phyloP scores from a whole-genome alignment of 2,888 invertebrate genomes.

The Clostera curtula region DNA sequence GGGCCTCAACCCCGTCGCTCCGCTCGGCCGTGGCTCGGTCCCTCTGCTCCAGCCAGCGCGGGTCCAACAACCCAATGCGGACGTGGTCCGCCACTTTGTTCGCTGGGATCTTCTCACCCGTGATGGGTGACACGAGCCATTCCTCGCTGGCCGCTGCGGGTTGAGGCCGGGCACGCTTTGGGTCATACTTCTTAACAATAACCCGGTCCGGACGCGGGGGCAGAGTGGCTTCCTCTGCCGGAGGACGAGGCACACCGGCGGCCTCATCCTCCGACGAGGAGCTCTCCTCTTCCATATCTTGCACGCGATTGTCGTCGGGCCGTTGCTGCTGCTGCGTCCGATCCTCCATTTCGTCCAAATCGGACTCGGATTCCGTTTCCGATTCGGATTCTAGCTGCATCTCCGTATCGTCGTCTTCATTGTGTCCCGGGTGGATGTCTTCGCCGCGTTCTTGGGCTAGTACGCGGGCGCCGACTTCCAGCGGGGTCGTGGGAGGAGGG shows the following conservation, averaged over 20 bases:
- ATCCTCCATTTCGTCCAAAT: conserved; percentile 81
- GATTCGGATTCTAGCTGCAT: conserved; percentile 94
- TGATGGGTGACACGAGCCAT: conserved; percentile 97
- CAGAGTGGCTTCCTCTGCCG: conserved; percentile 78
- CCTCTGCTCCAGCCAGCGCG: conserved; percentile 97
- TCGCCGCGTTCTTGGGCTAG: conserved; percentile 87
- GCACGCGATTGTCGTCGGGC: conserved; percentile 75
- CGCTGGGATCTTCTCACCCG: conserved; percentile 97
- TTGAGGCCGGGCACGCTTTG: conserved; percentile 79
- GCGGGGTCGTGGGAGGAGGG: conserved; percentile 97
- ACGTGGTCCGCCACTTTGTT: conserved; percentile 98
- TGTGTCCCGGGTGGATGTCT: conserved; percentile 67
- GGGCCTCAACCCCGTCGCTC: conserved; percentile 82
- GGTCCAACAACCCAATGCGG: conserved; percentile 96
- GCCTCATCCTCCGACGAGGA: conserved; percentile 70
- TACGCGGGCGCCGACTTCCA: conserved; percentile 96
- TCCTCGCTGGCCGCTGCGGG: conserved; percentile 81
- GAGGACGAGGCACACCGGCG: conserved; percentile 31
- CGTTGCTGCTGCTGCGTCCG: conserved; percentile 56
- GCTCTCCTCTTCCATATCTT: conserved; percentile 95
- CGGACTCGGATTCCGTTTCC: conserved; percentile 65
- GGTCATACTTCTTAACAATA: conserved; percentile 97
- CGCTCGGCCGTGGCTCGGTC: conserved; percentile 96
- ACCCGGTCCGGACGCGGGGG: conserved; percentile 95
- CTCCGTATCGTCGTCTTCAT: conserved; percentile 84